Conservation (phyloP, 2,888 invertebrate genomes). For the Hypolimnas misippus region DNA sequence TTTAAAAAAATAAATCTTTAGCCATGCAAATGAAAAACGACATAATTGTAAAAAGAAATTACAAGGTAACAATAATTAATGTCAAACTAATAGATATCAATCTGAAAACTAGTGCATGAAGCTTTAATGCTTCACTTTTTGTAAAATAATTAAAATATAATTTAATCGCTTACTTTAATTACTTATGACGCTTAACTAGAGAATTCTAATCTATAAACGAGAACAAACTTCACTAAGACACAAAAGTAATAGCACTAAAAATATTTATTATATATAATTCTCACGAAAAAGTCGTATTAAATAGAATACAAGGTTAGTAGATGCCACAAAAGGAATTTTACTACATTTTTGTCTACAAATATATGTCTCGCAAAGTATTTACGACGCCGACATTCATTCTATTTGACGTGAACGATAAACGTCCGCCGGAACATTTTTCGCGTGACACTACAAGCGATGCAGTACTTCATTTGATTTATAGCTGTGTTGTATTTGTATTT, state of each 20-base stretch:
- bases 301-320: background rate
- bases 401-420: conserved; percentile 13
- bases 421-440: conserved; percentile 7
- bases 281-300: background rate
- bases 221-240: background rate
- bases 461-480: conserved; percentile 12
- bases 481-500: background rate
- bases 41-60: no score
- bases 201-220: no score
- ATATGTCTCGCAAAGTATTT: conserved; percentile 5
- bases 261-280: no score
- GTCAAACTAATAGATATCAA: no score
- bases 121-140: no score
- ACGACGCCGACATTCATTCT: conserved; percentile 2
- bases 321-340: background rate
- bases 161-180: no score
- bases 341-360: conserved; percentile 7
- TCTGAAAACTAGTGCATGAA: no score
- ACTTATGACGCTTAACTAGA: no score
- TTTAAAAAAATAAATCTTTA: no score
- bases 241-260: background rate
- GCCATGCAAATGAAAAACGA: no score
- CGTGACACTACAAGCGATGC: conserved; percentile 9
- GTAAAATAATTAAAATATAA: no score
- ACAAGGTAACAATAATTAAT: no score